phyloP scores from a whole-genome alignment of 2,888 invertebrate genomes.

The Clusia tigrina region DNA sequence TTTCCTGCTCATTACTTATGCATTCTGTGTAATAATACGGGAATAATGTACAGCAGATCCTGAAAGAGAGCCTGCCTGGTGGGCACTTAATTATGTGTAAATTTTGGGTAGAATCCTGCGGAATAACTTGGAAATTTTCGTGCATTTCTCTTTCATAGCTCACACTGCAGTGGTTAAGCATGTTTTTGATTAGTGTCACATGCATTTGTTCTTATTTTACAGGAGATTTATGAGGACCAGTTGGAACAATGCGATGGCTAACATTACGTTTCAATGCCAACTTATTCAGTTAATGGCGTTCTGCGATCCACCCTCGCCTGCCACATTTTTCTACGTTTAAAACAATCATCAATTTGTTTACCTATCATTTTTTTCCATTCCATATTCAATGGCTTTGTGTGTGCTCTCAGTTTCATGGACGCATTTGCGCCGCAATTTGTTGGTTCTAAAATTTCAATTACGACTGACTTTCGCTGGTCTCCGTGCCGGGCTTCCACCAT shows the following conservation, averaged over 20 bases:
- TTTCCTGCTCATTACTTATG: constrained; percentile 21
- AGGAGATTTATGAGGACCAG: no score
- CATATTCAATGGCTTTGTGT: background rate
- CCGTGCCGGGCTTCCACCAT: background rate
- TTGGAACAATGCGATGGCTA: no score
- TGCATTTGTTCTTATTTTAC: no score
- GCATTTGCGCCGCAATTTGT: constrained; percentile 10
- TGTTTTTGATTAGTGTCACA: constrained; percentile 47
- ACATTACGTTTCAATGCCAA: no score
- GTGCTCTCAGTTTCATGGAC: background rate
- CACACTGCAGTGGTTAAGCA: background rate
- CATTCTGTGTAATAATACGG: no score
- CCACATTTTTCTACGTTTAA: background rate
- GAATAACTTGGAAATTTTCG: no score
- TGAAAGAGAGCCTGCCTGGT: no score
- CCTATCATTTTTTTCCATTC: constrained; percentile 24
- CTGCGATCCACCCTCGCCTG: no score
- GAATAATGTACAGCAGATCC: constrained; percentile 32
- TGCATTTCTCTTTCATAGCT: background rate
- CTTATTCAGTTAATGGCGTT: no score
- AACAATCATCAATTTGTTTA: constrained; percentile 25
- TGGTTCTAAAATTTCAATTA: constrained; percentile 47
- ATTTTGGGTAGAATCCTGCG: constrained; percentile 29
- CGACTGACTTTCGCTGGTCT: constrained; percentile 24
- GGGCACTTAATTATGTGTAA: constrained; percentile 51